A percentile compares a stretch with the other conserved stretches of the same genome.
Evolutionary conservation across 2,113 vertebrate genomes (phyloP).

Genomic region (Anhinga rufa): DNA sequence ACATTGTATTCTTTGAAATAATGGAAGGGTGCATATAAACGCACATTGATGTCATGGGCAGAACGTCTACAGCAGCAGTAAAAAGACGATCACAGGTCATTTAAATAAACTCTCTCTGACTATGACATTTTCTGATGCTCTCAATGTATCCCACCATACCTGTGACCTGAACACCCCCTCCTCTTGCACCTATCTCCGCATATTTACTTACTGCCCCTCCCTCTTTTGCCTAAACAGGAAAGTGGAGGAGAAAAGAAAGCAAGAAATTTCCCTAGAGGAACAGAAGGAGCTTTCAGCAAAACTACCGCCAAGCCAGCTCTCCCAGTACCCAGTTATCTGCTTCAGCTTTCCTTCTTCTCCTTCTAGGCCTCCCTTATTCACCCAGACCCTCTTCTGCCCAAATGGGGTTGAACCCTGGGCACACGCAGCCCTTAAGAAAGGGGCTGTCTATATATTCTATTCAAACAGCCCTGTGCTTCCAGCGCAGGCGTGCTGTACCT

Average conservation of each 20-base stretch:
- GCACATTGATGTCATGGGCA: fast-evolving
- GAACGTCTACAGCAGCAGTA: neutral
- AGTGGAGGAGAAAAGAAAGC: neutral
- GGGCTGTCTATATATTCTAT: fast-evolving
- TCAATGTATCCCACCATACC: neutral
- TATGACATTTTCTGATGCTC: neutral
- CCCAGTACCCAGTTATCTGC: neutral
- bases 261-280: neutral
- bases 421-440: neutral
- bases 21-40: neutral
- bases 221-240: neutral
- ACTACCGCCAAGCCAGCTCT: neutral
- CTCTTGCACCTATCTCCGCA: neutral
- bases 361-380: neutral
- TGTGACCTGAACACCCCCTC: neutral
- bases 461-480: neutral
- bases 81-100: neutral
- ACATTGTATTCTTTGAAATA: neutral
- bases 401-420: fast-evolving
- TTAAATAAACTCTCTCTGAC: neutral
- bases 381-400: neutral
- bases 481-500: neutral
- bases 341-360: neutral
- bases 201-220: neutral
- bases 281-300: neutral